A percentile compares a stretch with the other conserved stretches of the same genome.
Conservation (phyloP, 2,888 invertebrate genomes). For the Psylliodes chrysocephalus region DNA sequence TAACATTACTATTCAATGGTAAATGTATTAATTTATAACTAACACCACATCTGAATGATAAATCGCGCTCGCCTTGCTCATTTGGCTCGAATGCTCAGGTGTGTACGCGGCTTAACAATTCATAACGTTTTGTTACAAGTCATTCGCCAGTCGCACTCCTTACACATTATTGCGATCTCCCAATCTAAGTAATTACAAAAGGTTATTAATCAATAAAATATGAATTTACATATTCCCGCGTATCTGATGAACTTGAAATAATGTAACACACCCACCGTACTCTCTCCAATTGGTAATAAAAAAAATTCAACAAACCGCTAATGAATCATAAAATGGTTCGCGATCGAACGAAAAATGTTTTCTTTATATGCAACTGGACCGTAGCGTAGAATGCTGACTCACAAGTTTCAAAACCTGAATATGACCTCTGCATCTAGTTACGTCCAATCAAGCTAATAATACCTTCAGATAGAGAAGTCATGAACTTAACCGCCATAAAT, state of each 20-base stretch:
- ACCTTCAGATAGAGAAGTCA: neutral
- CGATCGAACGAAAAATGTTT: neutral
- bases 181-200: too few species aligned
- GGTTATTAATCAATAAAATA: neutral
- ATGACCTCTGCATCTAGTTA: constrained; percentile 7
- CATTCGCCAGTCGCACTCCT: too few species aligned
- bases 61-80: too few species aligned
- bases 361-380: constrained; percentile 5
- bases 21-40: too few species aligned
- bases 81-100: too few species aligned
- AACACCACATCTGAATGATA: too few species aligned
- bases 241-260: constrained; percentile 7
- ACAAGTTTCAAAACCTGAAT: constrained; percentile 1
- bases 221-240: neutral
- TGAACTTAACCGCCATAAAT: constrained; percentile 8
- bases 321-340: constrained; percentile 3
- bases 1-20: too few species aligned
- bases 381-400: neutral
- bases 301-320: neutral
- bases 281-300: neutral
- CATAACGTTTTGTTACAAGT: too few species aligned
- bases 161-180: too few species aligned
- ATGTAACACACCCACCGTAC: neutral
- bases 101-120: too few species aligned
- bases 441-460: constrained; percentile 10